Evolutionary conservation across 2,797 vertebrate species (phyloP).

Genomic region (Spinus pinus): DNA sequence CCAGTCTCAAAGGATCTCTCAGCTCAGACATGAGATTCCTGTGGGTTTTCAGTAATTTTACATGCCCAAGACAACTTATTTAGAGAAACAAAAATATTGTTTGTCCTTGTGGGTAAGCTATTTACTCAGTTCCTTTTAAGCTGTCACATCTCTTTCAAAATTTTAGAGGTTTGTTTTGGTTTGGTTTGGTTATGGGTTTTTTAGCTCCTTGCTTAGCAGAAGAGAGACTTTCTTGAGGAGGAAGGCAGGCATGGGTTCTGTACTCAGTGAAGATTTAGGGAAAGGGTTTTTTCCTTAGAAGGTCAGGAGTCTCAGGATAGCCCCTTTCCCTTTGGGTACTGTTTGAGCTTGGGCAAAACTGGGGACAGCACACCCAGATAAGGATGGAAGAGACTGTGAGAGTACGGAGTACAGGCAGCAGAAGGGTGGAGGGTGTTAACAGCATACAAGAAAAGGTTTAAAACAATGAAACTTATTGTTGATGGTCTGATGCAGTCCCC

Average conservation of each 20-base stretch:
- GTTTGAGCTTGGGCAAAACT: not conserved
- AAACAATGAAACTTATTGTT: not conserved
- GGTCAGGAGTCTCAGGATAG: not conserved
- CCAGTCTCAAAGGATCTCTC: not conserved
- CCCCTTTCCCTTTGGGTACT: not conserved
- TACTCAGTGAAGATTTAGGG: not conserved
- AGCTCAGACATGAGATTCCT: constrained; percentile 27
- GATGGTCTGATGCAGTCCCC: not conserved
- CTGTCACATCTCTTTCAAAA: constrained; percentile 35
- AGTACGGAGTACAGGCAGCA: not conserved
- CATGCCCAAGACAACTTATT: not conserved
- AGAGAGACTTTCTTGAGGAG: not conserved
- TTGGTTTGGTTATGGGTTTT: not conserved
- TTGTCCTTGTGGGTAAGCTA: constrained; percentile 41
- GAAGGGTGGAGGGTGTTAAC: not conserved
- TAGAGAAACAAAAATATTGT: constrained; percentile 42
- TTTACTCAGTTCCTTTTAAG: constrained; percentile 45
- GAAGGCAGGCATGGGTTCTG: not conserved
- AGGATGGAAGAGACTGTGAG: not conserved
- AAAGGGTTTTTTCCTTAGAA: not conserved
- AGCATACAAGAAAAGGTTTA: not conserved
- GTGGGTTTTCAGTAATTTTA: constrained; percentile 44
- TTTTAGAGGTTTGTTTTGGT: not conserved
- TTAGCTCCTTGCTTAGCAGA: not conserved
- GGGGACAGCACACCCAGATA: not conserved